Conservation (phyloP, 2,113 vertebrate genomes). For the Notothenia rossii region DNA sequence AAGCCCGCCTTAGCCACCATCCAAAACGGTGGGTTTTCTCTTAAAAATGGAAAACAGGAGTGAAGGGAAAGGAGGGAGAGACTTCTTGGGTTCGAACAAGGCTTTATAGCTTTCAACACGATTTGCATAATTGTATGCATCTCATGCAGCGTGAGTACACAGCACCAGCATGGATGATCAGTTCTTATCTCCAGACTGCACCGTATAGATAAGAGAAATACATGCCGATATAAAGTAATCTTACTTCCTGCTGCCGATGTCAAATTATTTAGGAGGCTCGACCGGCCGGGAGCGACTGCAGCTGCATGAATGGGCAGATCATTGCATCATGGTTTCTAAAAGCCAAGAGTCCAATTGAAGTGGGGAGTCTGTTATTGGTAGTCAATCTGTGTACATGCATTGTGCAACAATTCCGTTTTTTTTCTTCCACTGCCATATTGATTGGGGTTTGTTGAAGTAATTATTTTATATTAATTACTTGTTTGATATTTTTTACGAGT, state of each 20-base stretch:
- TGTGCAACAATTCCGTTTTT: neutral
- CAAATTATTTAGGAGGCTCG: slow-evolving; percentile 77
- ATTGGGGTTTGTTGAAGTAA: neutral
- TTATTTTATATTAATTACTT: neutral
- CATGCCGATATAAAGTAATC: slow-evolving; percentile 73
- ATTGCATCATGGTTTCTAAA: slow-evolving; percentile 46
- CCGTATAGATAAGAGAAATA: slow-evolving; percentile 80
- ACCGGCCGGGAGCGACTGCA: slow-evolving; percentile 56
- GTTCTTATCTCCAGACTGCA: slow-evolving; percentile 80
- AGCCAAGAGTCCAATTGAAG: slow-evolving; percentile 35
- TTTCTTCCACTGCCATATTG: slow-evolving; percentile 1
- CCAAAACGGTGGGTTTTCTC: slow-evolving; percentile 62
- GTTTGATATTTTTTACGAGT: neutral
- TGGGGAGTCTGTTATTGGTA: slow-evolving; percentile 22
- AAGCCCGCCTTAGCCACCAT: slow-evolving; percentile 29
- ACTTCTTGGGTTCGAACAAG: slow-evolving; percentile 66
- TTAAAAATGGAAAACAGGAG: slow-evolving; percentile 35
- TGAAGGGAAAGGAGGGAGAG: neutral
- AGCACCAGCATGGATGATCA: slow-evolving; percentile 81
- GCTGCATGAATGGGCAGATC: slow-evolving; percentile 47
- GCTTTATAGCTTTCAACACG: slow-evolving; percentile 78
- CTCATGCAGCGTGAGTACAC: slow-evolving; percentile 78
- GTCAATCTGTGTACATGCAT: slow-evolving; percentile 22
- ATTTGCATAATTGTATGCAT: slow-evolving; percentile 87
- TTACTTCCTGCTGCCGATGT: slow-evolving; percentile 73